Evolutionary conservation across 2,113 vertebrate species (phyloP).

Genomic region (Campylorhamphus procurvoides): DNA sequence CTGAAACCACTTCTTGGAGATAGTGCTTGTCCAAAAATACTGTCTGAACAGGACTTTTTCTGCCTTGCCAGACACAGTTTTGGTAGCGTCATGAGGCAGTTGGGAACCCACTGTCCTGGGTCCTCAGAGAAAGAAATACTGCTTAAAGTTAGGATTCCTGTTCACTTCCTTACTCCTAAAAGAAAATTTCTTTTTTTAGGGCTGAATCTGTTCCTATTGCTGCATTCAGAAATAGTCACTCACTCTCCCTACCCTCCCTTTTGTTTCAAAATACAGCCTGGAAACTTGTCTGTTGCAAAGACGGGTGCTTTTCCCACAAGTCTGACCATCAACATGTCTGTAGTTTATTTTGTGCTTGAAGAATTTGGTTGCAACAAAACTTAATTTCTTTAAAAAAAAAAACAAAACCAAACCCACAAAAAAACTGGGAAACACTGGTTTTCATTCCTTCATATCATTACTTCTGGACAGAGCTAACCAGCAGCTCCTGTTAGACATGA

Average conservation of each 20-base stretch:
- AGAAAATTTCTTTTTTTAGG: not conserved
- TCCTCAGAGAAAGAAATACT: not conserved
- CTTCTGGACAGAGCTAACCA: not conserved
- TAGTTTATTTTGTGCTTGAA: not conserved
- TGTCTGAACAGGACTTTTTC: not conserved
- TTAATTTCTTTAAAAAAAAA: not conserved
- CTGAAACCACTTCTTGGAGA: not conserved
- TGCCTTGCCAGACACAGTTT: not conserved
- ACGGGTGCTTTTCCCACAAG: not conserved
- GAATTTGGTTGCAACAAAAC: not conserved
- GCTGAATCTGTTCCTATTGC: not conserved
- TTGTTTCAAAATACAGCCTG: not conserved
- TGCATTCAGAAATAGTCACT: not conserved
- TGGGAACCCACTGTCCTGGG: not conserved
- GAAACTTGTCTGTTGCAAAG: not conserved
- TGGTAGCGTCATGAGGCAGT: rapidly evolving
- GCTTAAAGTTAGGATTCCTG: not conserved
- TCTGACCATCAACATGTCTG: not conserved
- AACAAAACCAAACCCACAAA: not conserved
- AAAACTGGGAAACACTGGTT: not conserved
- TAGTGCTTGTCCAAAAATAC: not conserved
- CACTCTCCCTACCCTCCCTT: rapidly evolving
- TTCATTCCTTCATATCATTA: not conserved
- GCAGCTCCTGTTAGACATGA: not conserved
- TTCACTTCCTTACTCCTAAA: not conserved